phyloP scores from a whole-genome alignment of 2,113 vertebrate species.

The Atrichornis clamosus region DNA sequence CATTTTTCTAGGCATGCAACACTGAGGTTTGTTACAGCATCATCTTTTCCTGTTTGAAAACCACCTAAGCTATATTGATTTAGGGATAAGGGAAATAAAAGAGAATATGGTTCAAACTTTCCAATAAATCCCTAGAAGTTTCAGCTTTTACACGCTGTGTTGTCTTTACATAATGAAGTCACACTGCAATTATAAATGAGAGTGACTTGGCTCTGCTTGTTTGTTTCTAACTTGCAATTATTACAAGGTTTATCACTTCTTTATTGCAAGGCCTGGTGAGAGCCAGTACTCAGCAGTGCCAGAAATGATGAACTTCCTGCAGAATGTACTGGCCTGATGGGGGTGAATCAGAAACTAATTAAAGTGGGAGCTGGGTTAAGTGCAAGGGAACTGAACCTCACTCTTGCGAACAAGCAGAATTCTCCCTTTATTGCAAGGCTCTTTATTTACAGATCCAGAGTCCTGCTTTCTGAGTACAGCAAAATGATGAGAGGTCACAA shows the following conservation, averaged over 20 bases:
- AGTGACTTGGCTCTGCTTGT: slow-evolving; percentile 42
- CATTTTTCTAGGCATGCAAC: not conserved
- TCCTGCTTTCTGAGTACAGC: not conserved
- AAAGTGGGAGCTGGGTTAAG: slow-evolving; percentile 44
- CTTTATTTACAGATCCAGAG: not conserved
- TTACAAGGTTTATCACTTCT: slow-evolving; percentile 50
- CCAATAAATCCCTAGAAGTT: slow-evolving; percentile 36
- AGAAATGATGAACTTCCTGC: slow-evolving; percentile 52
- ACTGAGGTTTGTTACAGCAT: not conserved
- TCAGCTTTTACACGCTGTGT: not conserved
- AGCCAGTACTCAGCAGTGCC: slow-evolving; percentile 25
- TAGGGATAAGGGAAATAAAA: not conserved
- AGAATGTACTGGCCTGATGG: slow-evolving; percentile 44
- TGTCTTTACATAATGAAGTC: slow-evolving; percentile 56
- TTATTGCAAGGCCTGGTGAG: slow-evolving; percentile 17
- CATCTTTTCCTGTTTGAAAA: not conserved
- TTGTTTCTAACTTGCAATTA: slow-evolving; percentile 52
- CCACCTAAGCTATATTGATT: not conserved
- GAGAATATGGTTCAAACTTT: not conserved
- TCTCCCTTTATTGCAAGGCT: not conserved
- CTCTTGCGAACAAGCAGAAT: not conserved
- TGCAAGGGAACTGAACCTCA: slow-evolving; percentile 15
- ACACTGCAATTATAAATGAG: slow-evolving; percentile 47
- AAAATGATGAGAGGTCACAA: not conserved
- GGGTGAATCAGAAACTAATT: slow-evolving; percentile 47